Evolutionary conservation across 2,113 vertebrate genomes (phyloP).

Genomic region (Rhinolophus sinicus): DNA sequence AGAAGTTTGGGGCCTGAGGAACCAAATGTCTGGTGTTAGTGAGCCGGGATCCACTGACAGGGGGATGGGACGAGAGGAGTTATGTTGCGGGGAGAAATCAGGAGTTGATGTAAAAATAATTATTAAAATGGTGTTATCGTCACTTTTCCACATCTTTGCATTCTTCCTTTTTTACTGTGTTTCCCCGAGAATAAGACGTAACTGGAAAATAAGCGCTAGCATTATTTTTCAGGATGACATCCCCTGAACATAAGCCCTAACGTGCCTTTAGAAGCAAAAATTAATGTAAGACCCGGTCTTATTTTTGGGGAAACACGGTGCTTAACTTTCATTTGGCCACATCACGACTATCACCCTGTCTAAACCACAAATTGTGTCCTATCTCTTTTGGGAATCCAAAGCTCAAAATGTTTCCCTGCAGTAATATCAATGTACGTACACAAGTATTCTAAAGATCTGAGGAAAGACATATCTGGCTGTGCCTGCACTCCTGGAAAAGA

Average conservation of each 20-base stretch:
- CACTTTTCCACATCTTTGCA: not conserved
- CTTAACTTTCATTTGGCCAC: not conserved
- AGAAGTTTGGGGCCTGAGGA: not conserved
- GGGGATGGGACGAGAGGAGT: not conserved
- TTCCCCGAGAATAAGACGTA: no score
- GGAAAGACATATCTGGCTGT: not conserved
- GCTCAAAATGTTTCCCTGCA: not conserved
- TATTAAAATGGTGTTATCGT: not conserved
- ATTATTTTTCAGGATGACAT: no score
- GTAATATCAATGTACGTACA: not conserved
- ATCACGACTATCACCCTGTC: not conserved
- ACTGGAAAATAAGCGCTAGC: no score
- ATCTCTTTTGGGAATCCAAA: slow-evolving; percentile 11
- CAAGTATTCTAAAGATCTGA: slow-evolving; percentile 8
- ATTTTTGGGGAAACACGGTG: no score
- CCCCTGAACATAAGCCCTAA: no score
- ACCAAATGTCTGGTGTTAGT: not conserved
- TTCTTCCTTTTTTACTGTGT: not conserved
- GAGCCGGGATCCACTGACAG: not conserved
- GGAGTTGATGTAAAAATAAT: not conserved
- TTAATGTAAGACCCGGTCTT: no score
- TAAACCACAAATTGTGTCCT: not conserved
- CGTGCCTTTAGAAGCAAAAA: no score
- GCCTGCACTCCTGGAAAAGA: not conserved
- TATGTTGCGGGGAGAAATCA: not conserved